Base-by-base conservation (phyloP, 2,113 vertebrate species). In the Apodemus sylvaticus region DNA sequence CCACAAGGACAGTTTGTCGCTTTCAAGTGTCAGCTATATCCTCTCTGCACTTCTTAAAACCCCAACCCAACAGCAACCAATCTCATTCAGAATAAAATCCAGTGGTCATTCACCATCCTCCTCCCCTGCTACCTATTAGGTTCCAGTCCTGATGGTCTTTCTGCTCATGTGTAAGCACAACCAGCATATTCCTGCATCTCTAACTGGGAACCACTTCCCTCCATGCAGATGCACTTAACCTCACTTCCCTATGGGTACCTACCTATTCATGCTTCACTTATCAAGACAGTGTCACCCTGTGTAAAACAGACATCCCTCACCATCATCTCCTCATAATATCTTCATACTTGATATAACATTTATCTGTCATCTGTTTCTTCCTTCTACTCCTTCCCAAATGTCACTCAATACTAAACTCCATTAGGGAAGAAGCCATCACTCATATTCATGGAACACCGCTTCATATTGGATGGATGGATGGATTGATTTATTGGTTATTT, bases 231-330 rank as follows among this genome's bases (percentile, higher is more conserved):
- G 36, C 79, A 60, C 12, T 29, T 29, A 48, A 13, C n/a, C 66
- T 22, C 48, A 17, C 42, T 42, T 39, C 13, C 51, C 48, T 92
- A 1, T 8, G 68, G 53, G 19, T 5, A 26, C 36, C 68, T 5
- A 26, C 36, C 68, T 36, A n/a, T 31, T 78, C 26, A 64, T 31
- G 4, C 17, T 1, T 42, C 34, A 55, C 14, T 60, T 45, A 34
- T 7, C 53, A 9, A 22, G 55, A n/a, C 1, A 14, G 34, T 0
- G 10, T 45, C 8, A 7, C 17, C 4, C 4, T 29, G 3, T 29
- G 8, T 74, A 42, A 77, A 79, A 20, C 0, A 81, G 39, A 3
- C n/a, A 7, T 73, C 79, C 5, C 7, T 91, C 36, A 19, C 34
- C 31, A 55, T 66, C 70, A 22, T 7, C 19, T 89, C 74, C 86